Evolutionary conservation across 2,797 vertebrate genomes (phyloP), one percentile per base, ranked within the genome.

Genomic region (Sebastolobus altivelis): DNA sequence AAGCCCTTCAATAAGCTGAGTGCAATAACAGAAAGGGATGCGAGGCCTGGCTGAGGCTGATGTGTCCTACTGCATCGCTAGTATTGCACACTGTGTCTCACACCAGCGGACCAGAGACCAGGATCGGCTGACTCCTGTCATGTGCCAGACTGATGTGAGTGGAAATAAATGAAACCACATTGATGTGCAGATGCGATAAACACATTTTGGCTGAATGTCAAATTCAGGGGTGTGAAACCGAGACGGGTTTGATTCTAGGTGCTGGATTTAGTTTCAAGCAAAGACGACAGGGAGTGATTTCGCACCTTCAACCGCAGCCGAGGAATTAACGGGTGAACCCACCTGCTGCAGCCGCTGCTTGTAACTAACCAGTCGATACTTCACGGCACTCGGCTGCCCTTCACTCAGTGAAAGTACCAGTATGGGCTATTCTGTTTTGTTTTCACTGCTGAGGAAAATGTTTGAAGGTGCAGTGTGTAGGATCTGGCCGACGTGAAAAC

Each of bases 1-100:
- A 85, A 79, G 80, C 62, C 73, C 72, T 81, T 82, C 81, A 89
- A 81, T 82, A 79, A 85, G 77, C 82, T 66, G 80, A 82, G 80
- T 25, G 86, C 82, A 89, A 84, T 67, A 86, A 86, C 79, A 80
- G 61, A 78, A 75, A 71, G 29, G 65, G 61, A 79, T 54, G 25
- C 0, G 11, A 78, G 75, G 63, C 75, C 83, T 38, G 71, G 69
- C 76, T 68, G 68, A 73, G 60, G 77, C 85, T 65, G 60, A 75
- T 65, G 74, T 31, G 75, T 78, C 75, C 72, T 43, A 65, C 61
- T 62, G 59, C 66, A 58, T 82, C 84, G 83, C 62, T 69, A 58
- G 46, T 25, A 56, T n/a, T 25, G 65, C 13, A 9, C 29, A 33
- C 59, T 33, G 67, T 43, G 46, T 80, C 81, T 81, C 79, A 70